Conservation (phyloP, 2,797 vertebrate species). For the Choloepus didactylus region DNA sequence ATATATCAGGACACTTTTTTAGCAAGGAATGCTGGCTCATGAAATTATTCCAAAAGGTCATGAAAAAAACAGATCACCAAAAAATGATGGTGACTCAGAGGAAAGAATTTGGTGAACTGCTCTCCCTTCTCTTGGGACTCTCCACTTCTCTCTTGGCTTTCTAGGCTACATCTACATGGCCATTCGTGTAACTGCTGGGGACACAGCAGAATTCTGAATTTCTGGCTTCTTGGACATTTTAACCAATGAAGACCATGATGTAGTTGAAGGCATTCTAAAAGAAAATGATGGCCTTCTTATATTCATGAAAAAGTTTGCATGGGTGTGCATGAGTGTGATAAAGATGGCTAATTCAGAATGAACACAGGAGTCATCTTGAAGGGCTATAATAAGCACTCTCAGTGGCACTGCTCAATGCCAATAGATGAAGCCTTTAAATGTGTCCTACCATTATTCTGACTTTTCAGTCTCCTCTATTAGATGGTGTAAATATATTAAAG, state of each 20-base stretch:
- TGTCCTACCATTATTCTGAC: not conserved
- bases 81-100: not conserved
- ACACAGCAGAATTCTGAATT: not conserved
- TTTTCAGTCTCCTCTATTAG: slow-evolving; percentile 20
- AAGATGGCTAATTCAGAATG: slow-evolving; percentile 12
- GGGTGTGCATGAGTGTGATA: not conserved
- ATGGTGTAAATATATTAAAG: not conserved
- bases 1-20: not conserved
- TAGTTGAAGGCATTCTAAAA: not conserved
- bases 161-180: not conserved
- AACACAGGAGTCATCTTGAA: not conserved
- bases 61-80: not conserved
- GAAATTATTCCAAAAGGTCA: not conserved
- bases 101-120: not conserved
- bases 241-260: not conserved
- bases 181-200: not conserved
- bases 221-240: not conserved
- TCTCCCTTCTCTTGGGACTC: not conserved
- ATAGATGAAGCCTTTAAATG: not conserved
- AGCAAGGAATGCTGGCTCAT: not conserved
- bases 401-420: slow-evolving; percentile 7
- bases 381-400: slow-evolving; percentile 36
- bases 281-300: not conserved
- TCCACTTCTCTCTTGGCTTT: not conserved
- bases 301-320: not conserved